These are phyloP conservation scores for Cyprinodon diabolis DNA, from an alignment of 2,797 vertebrate genomes.

Conservation along the genomic window DNA sequence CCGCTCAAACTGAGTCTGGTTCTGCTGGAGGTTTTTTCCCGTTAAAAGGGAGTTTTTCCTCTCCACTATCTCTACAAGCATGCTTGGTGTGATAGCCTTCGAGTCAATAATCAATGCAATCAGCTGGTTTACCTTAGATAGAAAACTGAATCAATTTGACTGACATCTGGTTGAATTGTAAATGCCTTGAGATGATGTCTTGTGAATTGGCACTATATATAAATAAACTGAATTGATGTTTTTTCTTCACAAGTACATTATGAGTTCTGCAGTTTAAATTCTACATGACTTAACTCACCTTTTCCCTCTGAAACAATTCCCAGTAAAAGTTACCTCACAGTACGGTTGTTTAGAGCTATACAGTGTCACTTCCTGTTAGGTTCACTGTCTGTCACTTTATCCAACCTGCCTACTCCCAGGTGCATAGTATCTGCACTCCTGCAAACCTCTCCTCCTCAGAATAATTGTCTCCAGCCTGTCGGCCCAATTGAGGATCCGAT, in stretches of 20 bases:
- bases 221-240: no score
- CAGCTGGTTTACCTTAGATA: no score
- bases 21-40: no score
- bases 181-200: no score
- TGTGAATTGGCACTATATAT: no score
- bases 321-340: constrained; percentile 20
- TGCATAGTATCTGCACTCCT: constrained; percentile 24
- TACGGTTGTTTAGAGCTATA: constrained; percentile 38
- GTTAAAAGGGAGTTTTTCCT: no score
- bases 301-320: constrained; percentile 22
- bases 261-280: neutral
- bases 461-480: constrained; percentile 62
- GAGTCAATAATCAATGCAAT: no score
- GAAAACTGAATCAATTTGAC: no score
- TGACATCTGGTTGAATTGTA: no score
- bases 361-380: constrained; percentile 34
- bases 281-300: constrained; percentile 35
- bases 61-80: no score
- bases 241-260: neutral
- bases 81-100: no score
- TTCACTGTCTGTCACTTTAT: constrained; percentile 15
- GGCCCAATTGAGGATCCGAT: constrained; percentile 64
- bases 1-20: no score
- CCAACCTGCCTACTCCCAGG: constrained; percentile 42
- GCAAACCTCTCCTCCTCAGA: constrained; percentile 38